phyloP scores from a whole-genome alignment of 2,797 vertebrate species.

The Trachurus trachurus region DNA sequence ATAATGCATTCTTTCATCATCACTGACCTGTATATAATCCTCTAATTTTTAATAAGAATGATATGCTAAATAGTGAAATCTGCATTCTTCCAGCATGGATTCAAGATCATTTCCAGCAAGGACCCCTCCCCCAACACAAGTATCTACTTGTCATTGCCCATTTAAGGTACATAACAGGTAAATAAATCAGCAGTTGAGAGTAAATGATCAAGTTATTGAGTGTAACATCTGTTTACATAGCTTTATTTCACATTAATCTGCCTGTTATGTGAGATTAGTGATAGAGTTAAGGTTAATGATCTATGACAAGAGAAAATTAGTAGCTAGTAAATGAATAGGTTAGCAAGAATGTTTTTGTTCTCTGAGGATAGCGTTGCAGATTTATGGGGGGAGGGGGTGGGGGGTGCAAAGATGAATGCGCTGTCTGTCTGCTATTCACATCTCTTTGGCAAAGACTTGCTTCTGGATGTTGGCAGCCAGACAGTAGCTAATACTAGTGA shows the following conservation, averaged over 20 bases:
- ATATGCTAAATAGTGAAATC: background rate
- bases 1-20: background rate
- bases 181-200: conserved; percentile 51
- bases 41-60: conserved; percentile 21
- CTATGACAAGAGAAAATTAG: conserved; percentile 47
- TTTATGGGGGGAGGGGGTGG: conserved; percentile 34
- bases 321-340: conserved; percentile 47
- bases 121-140: conserved; percentile 1
- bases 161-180: conserved; percentile 50
- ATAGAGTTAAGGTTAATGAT: conserved; percentile 65
- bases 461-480: conserved; percentile 50
- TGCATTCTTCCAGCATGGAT: conserved; percentile 5
- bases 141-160: conserved; percentile 49
- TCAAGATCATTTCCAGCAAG: conserved; percentile 13
- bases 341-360: conserved; percentile 27
- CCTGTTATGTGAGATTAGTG: conserved; percentile 53
- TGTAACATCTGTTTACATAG: conserved; percentile 54
- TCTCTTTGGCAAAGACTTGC: conserved; percentile 39
- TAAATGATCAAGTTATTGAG: conserved; percentile 60
- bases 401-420: conserved; percentile 46
- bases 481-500: conserved; percentile 37
- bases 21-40: conserved; percentile 21
- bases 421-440: conserved; percentile 41
- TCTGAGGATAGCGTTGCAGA: conserved; percentile 38
- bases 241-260: conserved; percentile 55